A percentile compares a stretch with the other conserved stretches of the same genome.
Conservation (phyloP, 2,888 invertebrate genomes). For the Toxonevra muliebris region DNA sequence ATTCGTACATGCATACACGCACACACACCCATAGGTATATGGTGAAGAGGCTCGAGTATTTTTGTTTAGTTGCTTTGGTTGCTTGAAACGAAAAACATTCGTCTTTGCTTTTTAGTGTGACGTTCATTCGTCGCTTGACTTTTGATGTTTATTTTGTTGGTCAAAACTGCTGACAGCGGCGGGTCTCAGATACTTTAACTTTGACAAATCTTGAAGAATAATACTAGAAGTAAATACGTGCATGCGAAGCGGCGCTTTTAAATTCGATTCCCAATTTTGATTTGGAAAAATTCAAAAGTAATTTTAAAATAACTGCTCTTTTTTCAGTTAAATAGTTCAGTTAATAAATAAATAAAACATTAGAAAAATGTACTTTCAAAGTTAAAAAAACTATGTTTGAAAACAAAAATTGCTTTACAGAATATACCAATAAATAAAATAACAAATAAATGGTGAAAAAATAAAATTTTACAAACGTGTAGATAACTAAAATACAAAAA, state of each 20-base stretch:
- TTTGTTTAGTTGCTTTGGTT: slow-evolving; percentile 59
- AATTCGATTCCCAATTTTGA: too few relatives aligned
- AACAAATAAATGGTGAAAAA: slow-evolving; percentile 30
- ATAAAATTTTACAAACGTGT: slow-evolving; percentile 39
- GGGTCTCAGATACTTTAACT: neutral
- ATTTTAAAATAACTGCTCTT: too few relatives aligned
- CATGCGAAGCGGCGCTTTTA: too few relatives aligned
- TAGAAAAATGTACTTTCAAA: too few relatives aligned
- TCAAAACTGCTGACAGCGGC: neutral
- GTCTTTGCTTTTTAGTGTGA: slow-evolving; percentile 24
- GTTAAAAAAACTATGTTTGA: too few relatives aligned
- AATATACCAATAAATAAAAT: slow-evolving; percentile 45
- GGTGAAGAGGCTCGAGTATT: slow-evolving; percentile 38
- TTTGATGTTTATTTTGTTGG: slow-evolving; percentile 4
- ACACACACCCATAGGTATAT: slow-evolving; percentile 7
- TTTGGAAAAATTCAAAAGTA: too few relatives aligned
- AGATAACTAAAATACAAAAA: slow-evolving; percentile 44
- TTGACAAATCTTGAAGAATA: too few relatives aligned
- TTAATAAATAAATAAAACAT: too few relatives aligned
- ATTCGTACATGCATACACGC: slow-evolving; percentile 18
- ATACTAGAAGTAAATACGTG: slow-evolving; percentile 30
- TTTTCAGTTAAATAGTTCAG: too few relatives aligned
- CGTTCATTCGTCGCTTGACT: slow-evolving; percentile 1
- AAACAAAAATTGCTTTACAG: slow-evolving; percentile 25
- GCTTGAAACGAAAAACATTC: slow-evolving; percentile 59